Percentiles rank a stretch among this genome's conserved stretches.
phyloP scores from a whole-genome alignment of 2,797 vertebrate genomes.

The Sebastiscus albofasciatus region DNA sequence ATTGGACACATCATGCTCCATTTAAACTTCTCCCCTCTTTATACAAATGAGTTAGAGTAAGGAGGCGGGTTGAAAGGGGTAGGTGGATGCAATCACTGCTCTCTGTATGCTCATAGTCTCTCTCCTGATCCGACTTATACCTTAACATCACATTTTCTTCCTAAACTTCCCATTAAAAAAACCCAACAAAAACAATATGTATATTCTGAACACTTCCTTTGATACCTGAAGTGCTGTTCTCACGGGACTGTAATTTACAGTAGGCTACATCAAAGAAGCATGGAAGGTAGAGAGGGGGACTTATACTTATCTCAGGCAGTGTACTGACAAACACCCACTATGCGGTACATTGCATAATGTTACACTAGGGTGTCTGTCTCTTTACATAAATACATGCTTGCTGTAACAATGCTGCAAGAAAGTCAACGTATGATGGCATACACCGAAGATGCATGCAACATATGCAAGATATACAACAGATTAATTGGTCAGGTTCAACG shows the following conservation, averaged over 20 bases:
- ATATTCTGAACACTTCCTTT: slow-evolving; percentile 19
- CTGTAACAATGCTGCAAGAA: slow-evolving; percentile 63
- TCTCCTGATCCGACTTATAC: slow-evolving; percentile 32
- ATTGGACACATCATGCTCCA: slow-evolving; percentile 62
- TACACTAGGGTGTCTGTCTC: slow-evolving; percentile 56
- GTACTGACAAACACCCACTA: slow-evolving; percentile 22
- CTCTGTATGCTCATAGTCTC: slow-evolving; percentile 22
- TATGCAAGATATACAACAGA: slow-evolving; percentile 2
- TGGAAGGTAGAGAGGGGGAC: neutral
- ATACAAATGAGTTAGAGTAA: slow-evolving; percentile 12
- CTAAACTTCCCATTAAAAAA: neutral
- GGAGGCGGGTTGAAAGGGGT: slow-evolving; percentile 31
- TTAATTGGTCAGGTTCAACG: slow-evolving; percentile 18
- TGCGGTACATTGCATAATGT: slow-evolving; percentile 47
- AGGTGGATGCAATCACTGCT: slow-evolving; percentile 37
- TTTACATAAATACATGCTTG: slow-evolving; percentile 57
- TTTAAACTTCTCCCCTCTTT: neutral
- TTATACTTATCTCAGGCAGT: slow-evolving; percentile 14
- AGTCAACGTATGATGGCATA: slow-evolving; percentile 42
- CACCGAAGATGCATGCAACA: neutral
- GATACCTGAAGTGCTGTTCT: slow-evolving; percentile 38
- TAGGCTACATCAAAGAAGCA: slow-evolving; percentile 49
- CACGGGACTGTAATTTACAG: slow-evolving; percentile 22
- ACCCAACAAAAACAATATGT: neutral
- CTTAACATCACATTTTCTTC: neutral